phyloP scores from a whole-genome alignment of 1,140 invertebrate genomes.

The Macrobrachium rosenbergii region DNA sequence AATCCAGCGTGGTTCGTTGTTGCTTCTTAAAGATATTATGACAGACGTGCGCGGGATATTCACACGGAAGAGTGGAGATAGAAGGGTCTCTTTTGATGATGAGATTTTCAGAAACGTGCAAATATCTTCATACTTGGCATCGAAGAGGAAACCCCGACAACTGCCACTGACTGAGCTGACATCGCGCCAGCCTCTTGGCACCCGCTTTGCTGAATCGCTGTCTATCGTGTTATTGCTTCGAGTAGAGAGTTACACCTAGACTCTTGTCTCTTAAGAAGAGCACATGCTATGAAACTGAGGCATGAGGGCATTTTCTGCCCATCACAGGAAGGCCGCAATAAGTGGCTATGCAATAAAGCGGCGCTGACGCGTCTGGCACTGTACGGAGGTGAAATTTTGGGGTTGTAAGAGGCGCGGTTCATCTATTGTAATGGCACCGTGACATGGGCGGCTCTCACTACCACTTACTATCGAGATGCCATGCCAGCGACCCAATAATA shows the following conservation, averaged over 20 bases:
- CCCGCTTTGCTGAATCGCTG: background rate
- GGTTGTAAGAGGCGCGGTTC: constrained; percentile 31
- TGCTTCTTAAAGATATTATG: background rate
- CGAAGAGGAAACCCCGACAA: constrained; percentile 5
- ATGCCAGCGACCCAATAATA: too few relatives aligned
- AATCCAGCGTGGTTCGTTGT: background rate
- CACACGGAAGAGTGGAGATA: too few relatives aligned
- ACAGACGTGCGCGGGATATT: background rate
- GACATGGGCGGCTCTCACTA: constrained; percentile 20
- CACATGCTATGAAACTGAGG: too few relatives aligned
- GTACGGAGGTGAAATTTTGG: constrained; percentile 47
- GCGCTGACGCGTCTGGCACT: too few relatives aligned
- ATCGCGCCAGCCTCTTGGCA: constrained; percentile 14
- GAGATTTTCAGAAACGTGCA: constrained; percentile 17
- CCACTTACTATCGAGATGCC: background rate
- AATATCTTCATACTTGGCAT: constrained; percentile 55
- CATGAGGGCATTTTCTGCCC: too few relatives aligned
- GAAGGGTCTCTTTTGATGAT: too few relatives aligned
- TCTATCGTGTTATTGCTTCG: background rate
- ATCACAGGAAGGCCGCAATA: too few relatives aligned
- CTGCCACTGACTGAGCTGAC: constrained; percentile 27
- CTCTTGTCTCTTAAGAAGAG: too few relatives aligned
- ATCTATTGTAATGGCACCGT: constrained; percentile 45
- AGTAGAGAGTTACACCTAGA: too few relatives aligned
- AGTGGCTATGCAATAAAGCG: too few relatives aligned